Evolutionary conservation across 2,797 vertebrate genomes (phyloP).

Genomic region (Myotis pilosus): DNA sequence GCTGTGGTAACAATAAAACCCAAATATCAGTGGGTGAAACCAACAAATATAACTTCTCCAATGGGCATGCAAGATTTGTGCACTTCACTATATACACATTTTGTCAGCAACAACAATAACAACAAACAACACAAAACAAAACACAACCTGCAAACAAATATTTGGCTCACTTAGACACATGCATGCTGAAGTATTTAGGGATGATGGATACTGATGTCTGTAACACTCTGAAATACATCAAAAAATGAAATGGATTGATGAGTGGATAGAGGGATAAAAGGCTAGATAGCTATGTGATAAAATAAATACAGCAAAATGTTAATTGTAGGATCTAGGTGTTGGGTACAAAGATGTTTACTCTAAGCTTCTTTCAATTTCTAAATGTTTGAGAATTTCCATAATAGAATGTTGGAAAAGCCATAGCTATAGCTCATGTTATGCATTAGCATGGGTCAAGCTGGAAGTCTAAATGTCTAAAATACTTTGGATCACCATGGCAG

Average conservation of each 20-base stretch:
- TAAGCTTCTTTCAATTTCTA: not conserved
- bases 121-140: not conserved
- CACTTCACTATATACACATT: not conserved
- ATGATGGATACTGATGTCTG: not conserved
- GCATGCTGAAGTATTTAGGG: not conserved
- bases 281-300: not conserved
- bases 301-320: not conserved
- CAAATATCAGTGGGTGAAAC: not conserved
- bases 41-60: not conserved
- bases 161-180: not conserved
- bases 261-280: not conserved
- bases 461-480: not conserved
- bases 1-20: not conserved
- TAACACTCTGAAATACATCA: not conserved
- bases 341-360: not conserved
- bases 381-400: not conserved
- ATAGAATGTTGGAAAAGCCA: not conserved
- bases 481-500: not conserved
- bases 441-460: not conserved
- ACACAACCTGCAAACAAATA: not conserved
- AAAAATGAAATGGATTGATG: not conserved
- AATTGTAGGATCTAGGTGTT: not conserved
- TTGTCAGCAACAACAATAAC: not conserved
- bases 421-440: not conserved
- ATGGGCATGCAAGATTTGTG: not conserved